These are phyloP conservation scores for Callorhinus ursinus DNA, from an alignment of 2,113 vertebrate genomes.

Conservation along the genomic window DNA sequence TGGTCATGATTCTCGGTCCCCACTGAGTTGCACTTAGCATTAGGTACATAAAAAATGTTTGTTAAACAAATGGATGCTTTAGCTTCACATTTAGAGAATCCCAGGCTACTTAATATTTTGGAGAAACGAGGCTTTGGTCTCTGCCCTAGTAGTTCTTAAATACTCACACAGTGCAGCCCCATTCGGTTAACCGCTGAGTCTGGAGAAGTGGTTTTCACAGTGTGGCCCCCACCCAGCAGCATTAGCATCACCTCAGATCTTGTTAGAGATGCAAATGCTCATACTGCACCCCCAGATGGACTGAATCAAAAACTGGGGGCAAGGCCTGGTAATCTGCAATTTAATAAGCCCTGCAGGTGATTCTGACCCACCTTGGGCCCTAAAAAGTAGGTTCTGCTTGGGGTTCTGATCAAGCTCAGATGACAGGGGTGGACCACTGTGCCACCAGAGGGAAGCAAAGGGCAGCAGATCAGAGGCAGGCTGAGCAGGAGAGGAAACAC, in stretches of 20 bases:
- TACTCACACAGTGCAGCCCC: accelerated
- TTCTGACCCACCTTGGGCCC: not conserved
- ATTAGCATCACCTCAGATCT: not conserved
- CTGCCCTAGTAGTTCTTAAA: not conserved
- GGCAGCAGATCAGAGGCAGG: not conserved
- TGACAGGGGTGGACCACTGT: not conserved
- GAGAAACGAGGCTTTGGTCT: not conserved
- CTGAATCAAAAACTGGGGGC: too few relatives aligned
- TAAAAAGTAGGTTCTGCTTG: not conserved
- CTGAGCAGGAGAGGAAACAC: not conserved
- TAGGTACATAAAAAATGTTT: not conserved
- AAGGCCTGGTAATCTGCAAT: not conserved
- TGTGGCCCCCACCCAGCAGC: not conserved
- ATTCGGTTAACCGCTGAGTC: not conserved
- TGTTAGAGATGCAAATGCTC: not conserved
- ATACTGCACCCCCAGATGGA: not conserved
- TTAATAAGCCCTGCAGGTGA: not conserved
- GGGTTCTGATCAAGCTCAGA: not conserved
- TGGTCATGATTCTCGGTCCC: accelerated
- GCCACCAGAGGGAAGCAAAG: constrained; percentile 41
- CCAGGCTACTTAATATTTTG: not conserved
- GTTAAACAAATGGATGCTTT: not conserved
- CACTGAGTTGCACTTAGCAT: too few relatives aligned
- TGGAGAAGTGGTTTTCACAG: not conserved
- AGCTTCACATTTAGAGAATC: not conserved